These are phyloP conservation scores for Drosophila grimshawi DNA, from an alignment of 1,140 invertebrate genomes.

Conservation along the genomic window DNA sequence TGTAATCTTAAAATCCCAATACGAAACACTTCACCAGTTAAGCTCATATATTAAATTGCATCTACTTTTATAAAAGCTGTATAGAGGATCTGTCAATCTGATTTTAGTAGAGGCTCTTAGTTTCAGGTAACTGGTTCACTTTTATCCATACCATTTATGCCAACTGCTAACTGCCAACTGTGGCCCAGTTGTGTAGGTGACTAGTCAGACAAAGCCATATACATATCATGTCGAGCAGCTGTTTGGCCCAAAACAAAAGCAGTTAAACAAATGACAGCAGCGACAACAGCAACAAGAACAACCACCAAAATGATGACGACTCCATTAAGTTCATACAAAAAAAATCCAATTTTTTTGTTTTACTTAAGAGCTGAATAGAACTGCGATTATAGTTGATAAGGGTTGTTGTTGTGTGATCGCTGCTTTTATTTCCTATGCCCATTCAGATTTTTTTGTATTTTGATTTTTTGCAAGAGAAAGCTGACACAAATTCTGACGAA, in stretches of 20 bases:
- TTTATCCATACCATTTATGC: not conserved
- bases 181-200: slow-evolving; percentile 8
- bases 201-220: slow-evolving; percentile 10
- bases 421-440: slow-evolving; percentile 13
- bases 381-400: slow-evolving; percentile 61
- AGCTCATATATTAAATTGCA: no score
- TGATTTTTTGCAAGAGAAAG: slow-evolving; percentile 5
- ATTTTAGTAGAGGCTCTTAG: not conserved
- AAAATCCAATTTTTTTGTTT: slow-evolving; percentile 7
- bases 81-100: not conserved
- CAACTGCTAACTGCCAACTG: not conserved
- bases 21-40: no score
- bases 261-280: slow-evolving; percentile 61
- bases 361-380: slow-evolving; percentile 38
- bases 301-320: slow-evolving; percentile 61
- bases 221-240: slow-evolving; percentile 70
- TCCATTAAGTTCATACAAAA: slow-evolving; percentile 56
- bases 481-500: slow-evolving; percentile 37
- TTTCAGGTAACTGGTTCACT: not conserved
- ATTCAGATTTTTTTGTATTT: not conserved
- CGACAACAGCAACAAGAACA: slow-evolving; percentile 9
- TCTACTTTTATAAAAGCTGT: not conserved
- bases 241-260: slow-evolving; percentile 70
- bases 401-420: slow-evolving; percentile 11
- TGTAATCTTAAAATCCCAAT: no score